These are phyloP conservation scores for Trinectes maculatus DNA, from an alignment of 2,113 vertebrate species.

Conservation along the genomic window DNA sequence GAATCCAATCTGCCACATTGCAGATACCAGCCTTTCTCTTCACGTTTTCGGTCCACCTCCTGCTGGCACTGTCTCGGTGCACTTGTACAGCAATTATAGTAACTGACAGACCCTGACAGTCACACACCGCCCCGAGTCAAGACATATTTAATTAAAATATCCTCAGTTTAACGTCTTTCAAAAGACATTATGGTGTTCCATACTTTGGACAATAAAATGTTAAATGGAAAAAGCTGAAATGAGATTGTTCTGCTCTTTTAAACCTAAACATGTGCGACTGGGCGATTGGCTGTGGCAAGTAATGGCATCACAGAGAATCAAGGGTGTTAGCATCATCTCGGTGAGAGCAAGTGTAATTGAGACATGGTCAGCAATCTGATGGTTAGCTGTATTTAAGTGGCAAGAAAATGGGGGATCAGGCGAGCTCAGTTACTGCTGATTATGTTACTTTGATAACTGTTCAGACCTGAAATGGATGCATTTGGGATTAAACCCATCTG, in stretches of 20 bases:
- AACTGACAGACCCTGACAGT: constrained; percentile 28
- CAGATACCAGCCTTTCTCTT: constrained; percentile 1
- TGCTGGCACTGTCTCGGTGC: constrained; percentile 7
- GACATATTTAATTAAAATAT: constrained; percentile 63
- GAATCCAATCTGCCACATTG: constrained; percentile 32
- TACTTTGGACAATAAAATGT: constrained; percentile 13
- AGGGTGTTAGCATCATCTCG: constrained; percentile 39
- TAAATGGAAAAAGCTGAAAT: constrained; percentile 40
- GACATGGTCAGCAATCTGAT: constrained; percentile 35
- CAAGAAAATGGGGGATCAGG: constrained; percentile 27
- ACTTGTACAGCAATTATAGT: constrained; percentile 52
- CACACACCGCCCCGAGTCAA: constrained; percentile 39
- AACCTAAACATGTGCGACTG: constrained; percentile 26
- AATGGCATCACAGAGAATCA: constrained; percentile 33
- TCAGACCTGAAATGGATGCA: constrained; percentile 30
- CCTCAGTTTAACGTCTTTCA: constrained; percentile 24
- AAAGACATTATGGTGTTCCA: constrained; percentile 30
- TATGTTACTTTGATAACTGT: constrained; percentile 34
- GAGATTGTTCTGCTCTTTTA: constrained; percentile 44
- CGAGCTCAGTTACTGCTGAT: constrained; percentile 27
- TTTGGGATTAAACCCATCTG: constrained; percentile 53
- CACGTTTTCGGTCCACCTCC: constrained; percentile 31
- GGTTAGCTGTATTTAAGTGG: constrained; percentile 38
- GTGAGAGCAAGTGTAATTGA: constrained; percentile 49
- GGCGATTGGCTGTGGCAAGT: constrained; percentile 33